Base-by-base conservation (phyloP, 2,888 invertebrate species). In the Amphipoea oculea region DNA sequence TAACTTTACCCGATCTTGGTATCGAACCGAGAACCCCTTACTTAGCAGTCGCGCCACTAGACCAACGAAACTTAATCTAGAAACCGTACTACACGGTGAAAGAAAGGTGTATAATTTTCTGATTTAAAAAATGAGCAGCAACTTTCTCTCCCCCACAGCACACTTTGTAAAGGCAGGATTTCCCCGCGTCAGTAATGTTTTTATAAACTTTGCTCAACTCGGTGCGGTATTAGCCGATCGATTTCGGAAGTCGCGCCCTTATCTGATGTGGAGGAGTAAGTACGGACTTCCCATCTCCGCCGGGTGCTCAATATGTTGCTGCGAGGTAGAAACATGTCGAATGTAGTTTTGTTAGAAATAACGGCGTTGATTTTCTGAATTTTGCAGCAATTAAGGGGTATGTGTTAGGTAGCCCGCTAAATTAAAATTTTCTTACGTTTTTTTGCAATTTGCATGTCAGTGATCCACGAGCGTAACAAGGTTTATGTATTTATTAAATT, bases 181-280 rank as follows among this genome's bases (percentile, higher is more conserved):
- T 83, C 66, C 71, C 45, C 71, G 68, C 74, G 66, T 29, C 71
- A 17, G 57, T 72, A 82, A 85, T 86, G 83, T 86, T 79, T 79
- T 77, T 79, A 86, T 86, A 86, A 83, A 85, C 14, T 57, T 45
- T 54, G 68, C 71, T 48, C 42, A 48, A 60, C 67, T 60, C 51
- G 60, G 45, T 45, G 57, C 62, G 73, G 77, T 83, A 83, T 80
- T 79, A 89, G 74, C 75, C 84, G 79, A 87, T 85, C 85, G 80
- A 80, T 82, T 87, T 88, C 85, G 90, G 90, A 89, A 90, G 87
- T 87, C 72, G 79, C 71, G 80, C 71, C 71, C 74, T 84, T 89
- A 90, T 90, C 89, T 84, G 83, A 85, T 84, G 82, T 67, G 73
- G 75, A 84, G 84, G 82, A 85, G 83, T 81, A 72, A 73, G 66